These are phyloP conservation scores for Saxicola maurus DNA, from an alignment of 2,797 vertebrate genomes.

Conservation along the genomic window DNA sequence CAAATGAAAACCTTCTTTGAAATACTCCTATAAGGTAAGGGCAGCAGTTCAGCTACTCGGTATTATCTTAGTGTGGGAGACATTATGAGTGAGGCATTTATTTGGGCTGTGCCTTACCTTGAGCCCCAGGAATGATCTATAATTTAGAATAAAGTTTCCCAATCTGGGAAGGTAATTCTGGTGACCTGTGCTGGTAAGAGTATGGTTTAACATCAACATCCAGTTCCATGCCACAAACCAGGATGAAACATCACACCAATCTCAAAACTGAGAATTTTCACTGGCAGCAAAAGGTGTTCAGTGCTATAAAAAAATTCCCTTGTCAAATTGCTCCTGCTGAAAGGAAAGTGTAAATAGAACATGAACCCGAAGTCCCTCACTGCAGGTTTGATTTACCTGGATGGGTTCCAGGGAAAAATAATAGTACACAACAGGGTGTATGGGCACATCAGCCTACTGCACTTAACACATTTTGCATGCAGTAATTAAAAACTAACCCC, in stretches of 20 bases:
- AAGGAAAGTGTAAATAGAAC: background rate
- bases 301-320: background rate
- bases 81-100: background rate
- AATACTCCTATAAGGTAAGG: background rate
- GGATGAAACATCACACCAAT: background rate
- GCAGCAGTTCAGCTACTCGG: background rate
- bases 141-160: background rate
- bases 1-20: rapidly evolving
- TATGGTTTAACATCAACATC: background rate
- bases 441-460: background rate
- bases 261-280: background rate
- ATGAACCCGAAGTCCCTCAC: background rate
- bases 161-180: background rate
- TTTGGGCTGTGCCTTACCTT: background rate
- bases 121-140: background rate
- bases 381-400: background rate
- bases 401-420: background rate
- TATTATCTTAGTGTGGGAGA: background rate
- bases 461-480: background rate
- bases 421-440: background rate
- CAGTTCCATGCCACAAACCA: rapidly evolving
- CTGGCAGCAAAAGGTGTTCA: background rate
- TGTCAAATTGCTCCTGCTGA: background rate
- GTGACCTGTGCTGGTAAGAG: background rate
- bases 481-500: background rate